Evolutionary conservation across 2,113 vertebrate species (phyloP), one percentile per base, ranked within the genome.

Genomic region (Seriola rivoliana): DNA sequence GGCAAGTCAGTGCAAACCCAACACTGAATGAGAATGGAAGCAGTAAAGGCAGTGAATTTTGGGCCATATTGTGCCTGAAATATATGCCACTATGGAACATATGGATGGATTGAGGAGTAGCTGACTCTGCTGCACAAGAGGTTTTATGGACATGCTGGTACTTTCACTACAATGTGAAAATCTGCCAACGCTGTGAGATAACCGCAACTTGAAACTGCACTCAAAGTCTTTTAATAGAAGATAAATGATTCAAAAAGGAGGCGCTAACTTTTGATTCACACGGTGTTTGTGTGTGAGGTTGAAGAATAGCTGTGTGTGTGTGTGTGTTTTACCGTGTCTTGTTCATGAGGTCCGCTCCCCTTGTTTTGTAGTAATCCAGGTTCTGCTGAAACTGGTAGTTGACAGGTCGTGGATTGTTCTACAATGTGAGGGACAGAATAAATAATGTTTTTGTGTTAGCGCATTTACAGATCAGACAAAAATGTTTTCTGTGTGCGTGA

Each of bases 341-440:
- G 93, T 96, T 98, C 95, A 99, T 96, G 73, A 99, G 93, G 71
- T 99, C 98, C 46, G 97, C 96, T 78, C 98, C 98, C 19, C 97
- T 94, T n/a, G 98, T 97, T 94, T 97, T 99, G 93, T 99, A 99
- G 93, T 99, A 99, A 93, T 99, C 98, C 93, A 99, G 94, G 93
- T 98, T 99, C 92, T 99, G 97, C 76, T 98, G 98, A 85, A 99
- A 99, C 60, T 99, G 98, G 74, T 98, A 97, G 92, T 97, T 97
- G 83, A 98, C 96, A 0, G 98, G 98, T 86, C 97, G 95, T 69
- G 97, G 97, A 89, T 99, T 97, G 95, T 96, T 97, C 98, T 99
- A 57, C 75, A 85, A 60, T 78, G 69, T 21, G 44, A 21, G 12
- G 2, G 13, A 60, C 0, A 21, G 17, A 19, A 76, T 11, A 66